Percentiles rank a stretch among this genome's conserved stretches.
Evolutionary conservation across 2,888 invertebrate species (phyloP).

Genomic region (Chymomyza caudatula): DNA sequence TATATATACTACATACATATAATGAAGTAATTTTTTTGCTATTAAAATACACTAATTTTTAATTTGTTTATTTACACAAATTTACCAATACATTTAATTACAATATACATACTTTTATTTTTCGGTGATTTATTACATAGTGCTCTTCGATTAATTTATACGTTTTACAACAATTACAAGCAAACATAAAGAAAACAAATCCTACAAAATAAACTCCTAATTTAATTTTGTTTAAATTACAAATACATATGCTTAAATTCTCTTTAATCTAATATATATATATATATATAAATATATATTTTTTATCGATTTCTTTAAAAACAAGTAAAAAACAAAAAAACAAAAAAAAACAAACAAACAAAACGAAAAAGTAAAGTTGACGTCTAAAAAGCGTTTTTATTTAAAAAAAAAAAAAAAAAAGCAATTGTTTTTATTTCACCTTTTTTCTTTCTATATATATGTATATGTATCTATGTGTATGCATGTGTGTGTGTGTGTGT

Average conservation of each 20-base stretch:
- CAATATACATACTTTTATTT: conserved; percentile 58
- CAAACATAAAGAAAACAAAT: conserved; percentile 48
- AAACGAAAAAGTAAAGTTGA: conserved; percentile 49
- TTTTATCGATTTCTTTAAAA: conserved; percentile 47
- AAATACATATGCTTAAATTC: conserved; percentile 49
- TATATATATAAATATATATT: neutral
- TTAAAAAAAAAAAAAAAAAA: conserved; percentile 42
- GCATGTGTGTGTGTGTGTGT: conserved; percentile 7
- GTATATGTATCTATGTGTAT: neutral
- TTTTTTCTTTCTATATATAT: neutral
- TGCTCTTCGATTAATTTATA: conserved; percentile 60
- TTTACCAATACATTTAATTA: conserved; percentile 33
- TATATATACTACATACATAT: conserved; percentile 21
- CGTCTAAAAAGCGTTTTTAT: conserved; percentile 45
- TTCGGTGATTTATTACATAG: conserved; percentile 71
- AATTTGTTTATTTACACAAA: conserved; percentile 55
- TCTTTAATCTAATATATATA: conserved; percentile 44
- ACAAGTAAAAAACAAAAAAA: conserved; percentile 33
- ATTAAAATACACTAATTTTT: conserved; percentile 52
- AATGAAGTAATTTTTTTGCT: conserved; percentile 17
- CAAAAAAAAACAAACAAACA: conserved; percentile 54
- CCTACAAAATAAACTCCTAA: conserved; percentile 65
- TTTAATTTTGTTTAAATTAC: conserved; percentile 66
- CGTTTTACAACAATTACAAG: conserved; percentile 24
- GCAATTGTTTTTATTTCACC: conserved; percentile 7